A percentile compares a stretch with the other conserved stretches of the same genome.
Conservation (phyloP, 1,140 invertebrate species). For the honey bee (Apis mellifera) region Amel_HAv3.1 CM009935.2:4817501-4818000, state of each 20-base stretch:
- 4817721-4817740: too few relatives aligned
- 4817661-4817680: too few relatives aligned
- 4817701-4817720: too few relatives aligned
- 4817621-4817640: too few relatives aligned
- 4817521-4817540: too few relatives aligned
- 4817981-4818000: background rate
- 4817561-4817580: too few relatives aligned
- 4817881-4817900: slow-evolving; percentile 36
- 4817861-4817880: slow-evolving; percentile 55
- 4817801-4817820: slow-evolving; percentile 11
- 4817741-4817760: slow-evolving; percentile 7
- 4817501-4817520: too few relatives aligned
- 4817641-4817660: too few relatives aligned
- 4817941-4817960: slow-evolving; percentile 47
- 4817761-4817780: background rate
- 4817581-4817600: too few relatives aligned
- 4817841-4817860: slow-evolving; percentile 43
- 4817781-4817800: background rate
- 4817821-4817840: slow-evolving; percentile 53
- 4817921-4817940: slow-evolving; percentile 55
- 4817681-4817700: too few relatives aligned
- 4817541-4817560: too few relatives aligned
- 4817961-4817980: slow-evolving; percentile 46
- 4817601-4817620: too few relatives aligned
- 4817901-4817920: slow-evolving; percentile 52